Base-by-base conservation (phyloP, 2,888 invertebrate species). In the Cephalotes varians region DNA sequence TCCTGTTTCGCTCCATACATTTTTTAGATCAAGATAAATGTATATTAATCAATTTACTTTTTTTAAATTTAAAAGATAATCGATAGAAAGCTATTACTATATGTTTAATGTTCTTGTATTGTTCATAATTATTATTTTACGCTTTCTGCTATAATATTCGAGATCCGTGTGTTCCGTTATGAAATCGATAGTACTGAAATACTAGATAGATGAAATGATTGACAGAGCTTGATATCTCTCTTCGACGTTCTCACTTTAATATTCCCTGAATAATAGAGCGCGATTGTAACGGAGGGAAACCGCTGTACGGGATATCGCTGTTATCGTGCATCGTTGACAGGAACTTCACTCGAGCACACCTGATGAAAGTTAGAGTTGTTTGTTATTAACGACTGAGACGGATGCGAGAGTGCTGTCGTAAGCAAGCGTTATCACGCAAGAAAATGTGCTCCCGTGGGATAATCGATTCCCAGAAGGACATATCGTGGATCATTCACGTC, bases 401-500 rank as follows among this genome's bases (percentile, higher is more conserved):
- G 71, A 79, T 79, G 77, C 44, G 72, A 71, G 69, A 56, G 77
- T 31, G 71, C 56, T 18, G 67, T 69, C 64, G 12, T 37, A 7
- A n/a, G 64, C 37, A 40, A 40, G 51, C 44, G 71, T 34, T 79
- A 79, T 71, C 77, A 69, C 18, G 56, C 44, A 71, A 71, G 84
- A 86, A 87, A 91, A 91, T 88, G 86, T 88, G 86, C 87, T 82
- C 86, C 81, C 77, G 47, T 73, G 76, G 86, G 83, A 77, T 88
- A 88, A 88, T 89, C 88, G 89, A 88, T 88, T 86, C 82, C 82
- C 64, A 40, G 15, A 67, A 31, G 80, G 85, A 88, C 83, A 44
- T 86, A 87, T 86, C 87, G 88, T 79, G 87, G 87, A 88, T 88
- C 87, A 82, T 80, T 77, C 83, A 64, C 83, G 88, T 87, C 88